Evolutionary conservation across 2,888 invertebrate genomes (phyloP).

Genomic region (Idaea biselata): DNA sequence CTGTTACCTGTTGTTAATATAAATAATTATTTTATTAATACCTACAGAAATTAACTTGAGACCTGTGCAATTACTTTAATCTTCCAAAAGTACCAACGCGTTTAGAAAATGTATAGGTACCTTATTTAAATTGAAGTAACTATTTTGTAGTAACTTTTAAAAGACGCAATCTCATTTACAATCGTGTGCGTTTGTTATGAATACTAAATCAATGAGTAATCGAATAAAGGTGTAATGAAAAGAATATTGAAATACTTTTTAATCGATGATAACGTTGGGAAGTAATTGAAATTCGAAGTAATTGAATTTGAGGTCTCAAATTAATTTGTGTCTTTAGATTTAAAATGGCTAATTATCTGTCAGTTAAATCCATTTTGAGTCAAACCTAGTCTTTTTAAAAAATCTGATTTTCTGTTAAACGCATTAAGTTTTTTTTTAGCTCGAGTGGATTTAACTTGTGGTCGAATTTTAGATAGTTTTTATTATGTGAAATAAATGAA

Average conservation of each 20-base stretch:
- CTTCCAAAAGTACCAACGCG: conserved; percentile 7
- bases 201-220: conserved; percentile 8
- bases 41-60: neutral
- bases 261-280: neutral
- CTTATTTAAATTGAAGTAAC: conserved; percentile 4
- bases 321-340: neutral
- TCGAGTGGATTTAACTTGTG: conserved; percentile 60
- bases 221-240: conserved; percentile 30
- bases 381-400: conserved; percentile 58
- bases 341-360: conserved; percentile 37
- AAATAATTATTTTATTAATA: conserved; percentile 4
- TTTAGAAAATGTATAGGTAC: too few relatives aligned
- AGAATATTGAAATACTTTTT: too few relatives aligned
- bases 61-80: neutral
- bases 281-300: neutral
- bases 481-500: conserved; percentile 4
- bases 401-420: conserved; percentile 58
- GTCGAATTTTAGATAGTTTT: conserved; percentile 35
- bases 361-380: conserved; percentile 56
- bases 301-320: neutral
- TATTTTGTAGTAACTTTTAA: conserved; percentile 8
- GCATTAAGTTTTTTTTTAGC: conserved; percentile 30
- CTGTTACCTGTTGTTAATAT: conserved; percentile 63
- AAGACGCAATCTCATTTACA: too few relatives aligned
- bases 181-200: too few relatives aligned